Evolutionary conservation across 2,888 invertebrate species (phyloP).

Genomic region (Nesidiocoris tenuis): DNA sequence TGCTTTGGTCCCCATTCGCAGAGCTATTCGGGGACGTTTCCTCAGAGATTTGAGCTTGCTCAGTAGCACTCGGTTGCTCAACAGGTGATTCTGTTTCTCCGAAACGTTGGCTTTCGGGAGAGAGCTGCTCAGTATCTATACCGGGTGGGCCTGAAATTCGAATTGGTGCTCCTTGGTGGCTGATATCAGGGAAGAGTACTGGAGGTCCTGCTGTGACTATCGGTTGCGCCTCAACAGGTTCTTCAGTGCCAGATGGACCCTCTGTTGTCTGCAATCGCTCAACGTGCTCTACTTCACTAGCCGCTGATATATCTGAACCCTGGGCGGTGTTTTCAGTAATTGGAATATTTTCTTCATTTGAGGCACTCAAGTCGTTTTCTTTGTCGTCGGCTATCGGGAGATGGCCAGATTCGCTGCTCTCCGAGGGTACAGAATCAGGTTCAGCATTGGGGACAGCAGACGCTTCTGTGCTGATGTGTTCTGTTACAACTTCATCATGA

Average conservation of each 20-base stretch:
- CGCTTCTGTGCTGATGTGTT: not conserved
- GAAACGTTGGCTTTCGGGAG: not conserved
- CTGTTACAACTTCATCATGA: not conserved
- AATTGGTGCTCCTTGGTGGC: conserved; percentile 31
- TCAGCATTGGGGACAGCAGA: not conserved
- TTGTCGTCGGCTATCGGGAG: not conserved
- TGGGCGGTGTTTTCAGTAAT: not conserved
- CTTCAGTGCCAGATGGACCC: conserved; percentile 22
- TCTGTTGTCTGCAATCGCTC: conserved; percentile 14
- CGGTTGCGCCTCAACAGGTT: not conserved
- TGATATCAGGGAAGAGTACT: conserved; percentile 28
- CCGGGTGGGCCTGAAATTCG: conserved; percentile 37
- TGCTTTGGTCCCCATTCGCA: not conserved
- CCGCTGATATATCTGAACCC: not conserved
- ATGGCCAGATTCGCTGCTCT: conserved; percentile 4
- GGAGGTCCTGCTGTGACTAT: conserved; percentile 26
- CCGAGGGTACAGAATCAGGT: conserved; percentile 29
- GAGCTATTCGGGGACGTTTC: not conserved
- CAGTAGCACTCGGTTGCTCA: not conserved
- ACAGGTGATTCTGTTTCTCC: conserved; percentile 16
- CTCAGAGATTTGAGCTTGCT: not conserved
- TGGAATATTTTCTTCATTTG: conserved; percentile 3
- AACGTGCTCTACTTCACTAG: not conserved
- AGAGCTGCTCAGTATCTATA: conserved; percentile 3
- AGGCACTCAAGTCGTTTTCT: conserved; percentile 19